phyloP scores from a whole-genome alignment of 2,113 vertebrate genomes.

The Alces alces region DNA sequence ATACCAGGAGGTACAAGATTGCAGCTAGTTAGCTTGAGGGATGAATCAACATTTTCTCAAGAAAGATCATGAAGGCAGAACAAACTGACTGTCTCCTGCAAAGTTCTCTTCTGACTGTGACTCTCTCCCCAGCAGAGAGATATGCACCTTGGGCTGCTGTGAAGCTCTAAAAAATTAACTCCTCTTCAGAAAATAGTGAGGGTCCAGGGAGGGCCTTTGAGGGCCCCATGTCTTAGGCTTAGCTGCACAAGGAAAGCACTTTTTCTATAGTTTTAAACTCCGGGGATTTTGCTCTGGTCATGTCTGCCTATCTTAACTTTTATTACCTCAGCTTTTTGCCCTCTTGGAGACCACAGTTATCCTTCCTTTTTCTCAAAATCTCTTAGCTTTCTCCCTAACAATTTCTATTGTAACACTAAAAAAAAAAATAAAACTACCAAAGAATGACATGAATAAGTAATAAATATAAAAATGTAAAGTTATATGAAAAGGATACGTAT shows the following conservation, averaged over 20 bases:
- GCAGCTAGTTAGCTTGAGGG: neutral
- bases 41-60: slow-evolving; percentile 14
- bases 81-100: neutral
- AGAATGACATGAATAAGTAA: slow-evolving; percentile 28
- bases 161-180: neutral
- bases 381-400: neutral
- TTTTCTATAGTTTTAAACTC: neutral
- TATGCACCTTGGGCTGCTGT: neutral
- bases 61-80: neutral
- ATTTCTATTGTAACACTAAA: neutral
- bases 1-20: neutral
- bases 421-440: neutral
- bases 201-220: neutral
- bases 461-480: slow-evolving; percentile 12
- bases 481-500: neutral
- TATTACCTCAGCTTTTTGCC: neutral
- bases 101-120: neutral
- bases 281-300: neutral
- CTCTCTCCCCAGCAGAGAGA: neutral
- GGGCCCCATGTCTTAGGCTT: neutral
- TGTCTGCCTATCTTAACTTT: neutral
- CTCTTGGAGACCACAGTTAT: neutral
- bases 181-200: neutral
- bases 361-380: neutral
- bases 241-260: neutral